Conservation (phyloP, 1,140 invertebrate genomes). For the Cephus cinctus region DNA sequence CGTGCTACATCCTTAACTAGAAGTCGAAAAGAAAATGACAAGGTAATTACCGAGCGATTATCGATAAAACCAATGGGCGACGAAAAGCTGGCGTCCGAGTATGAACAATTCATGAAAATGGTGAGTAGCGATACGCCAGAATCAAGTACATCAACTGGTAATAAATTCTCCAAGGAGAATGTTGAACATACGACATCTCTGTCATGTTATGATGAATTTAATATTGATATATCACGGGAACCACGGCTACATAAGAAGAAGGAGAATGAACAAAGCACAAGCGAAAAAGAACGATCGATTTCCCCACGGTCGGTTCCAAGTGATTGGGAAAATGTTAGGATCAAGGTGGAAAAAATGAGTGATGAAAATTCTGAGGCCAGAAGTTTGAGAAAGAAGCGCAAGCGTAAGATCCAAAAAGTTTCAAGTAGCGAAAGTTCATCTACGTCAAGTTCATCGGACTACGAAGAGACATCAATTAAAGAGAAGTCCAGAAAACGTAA, state of each 20-base stretch:
- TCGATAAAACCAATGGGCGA: conserved; percentile 20
- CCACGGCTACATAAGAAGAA: not conserved
- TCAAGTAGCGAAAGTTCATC: conserved; percentile 40
- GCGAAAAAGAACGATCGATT: conserved; percentile 12
- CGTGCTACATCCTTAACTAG: conserved; percentile 4
- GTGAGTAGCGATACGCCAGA: conserved; percentile 30
- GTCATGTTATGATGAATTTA: conserved; percentile 23
- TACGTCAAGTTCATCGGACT: conserved; percentile 40
- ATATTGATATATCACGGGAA: not conserved
- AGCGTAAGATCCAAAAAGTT: conserved; percentile 26
- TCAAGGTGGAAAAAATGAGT: conserved; percentile 41
- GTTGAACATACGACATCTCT: conserved; percentile 11
- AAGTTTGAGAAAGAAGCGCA: conserved; percentile 25
- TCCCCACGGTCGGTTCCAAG: conserved; percentile 34
- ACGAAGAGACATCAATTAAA: conserved; percentile 29
- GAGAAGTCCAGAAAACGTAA: not conserved
- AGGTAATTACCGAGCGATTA: no score
- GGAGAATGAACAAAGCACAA: conserved; percentile 1
- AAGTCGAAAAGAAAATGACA: no score
- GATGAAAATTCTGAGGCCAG: conserved; percentile 30
- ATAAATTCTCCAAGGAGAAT: conserved; percentile 13
- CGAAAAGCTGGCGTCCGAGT: conserved; percentile 50
- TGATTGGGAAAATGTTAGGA: conserved; percentile 42
- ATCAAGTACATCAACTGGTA: not conserved
- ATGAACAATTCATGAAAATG: conserved; percentile 55